These are phyloP conservation scores for Pterocles orientalis DNA, from an alignment of 2,113 vertebrate species.

Conservation along the genomic window DNA sequence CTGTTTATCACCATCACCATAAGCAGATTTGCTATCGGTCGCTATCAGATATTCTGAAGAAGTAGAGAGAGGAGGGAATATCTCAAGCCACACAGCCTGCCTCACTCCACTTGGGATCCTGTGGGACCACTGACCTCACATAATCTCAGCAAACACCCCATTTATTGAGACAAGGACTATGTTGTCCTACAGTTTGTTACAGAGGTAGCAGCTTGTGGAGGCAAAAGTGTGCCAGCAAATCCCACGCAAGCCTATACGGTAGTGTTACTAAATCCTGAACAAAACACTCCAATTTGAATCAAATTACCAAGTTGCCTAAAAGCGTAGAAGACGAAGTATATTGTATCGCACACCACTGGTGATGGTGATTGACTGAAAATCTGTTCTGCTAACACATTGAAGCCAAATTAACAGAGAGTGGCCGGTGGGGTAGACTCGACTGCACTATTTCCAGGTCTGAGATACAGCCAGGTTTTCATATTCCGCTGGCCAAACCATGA, in stretches of 20 bases:
- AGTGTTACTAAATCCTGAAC: neutral
- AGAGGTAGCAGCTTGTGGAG: neutral
- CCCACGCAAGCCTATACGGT: neutral
- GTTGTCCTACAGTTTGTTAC: accelerated
- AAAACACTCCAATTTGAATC: neutral
- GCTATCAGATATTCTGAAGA: neutral
- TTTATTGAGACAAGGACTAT: neutral
- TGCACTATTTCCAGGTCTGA: neutral
- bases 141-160: neutral
- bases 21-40: neutral
- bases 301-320: neutral
- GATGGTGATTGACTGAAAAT: neutral
- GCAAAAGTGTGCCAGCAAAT: neutral
- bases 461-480: neutral
- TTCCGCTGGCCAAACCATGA: neutral
- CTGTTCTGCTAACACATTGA: neutral
- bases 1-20: neutral
- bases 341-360: neutral
- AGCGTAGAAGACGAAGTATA: neutral
- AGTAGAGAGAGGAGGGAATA: neutral
- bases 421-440: neutral
- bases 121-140: neutral
- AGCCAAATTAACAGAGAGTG: neutral
- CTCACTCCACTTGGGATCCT: neutral
- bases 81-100: neutral